Conservation (phyloP, 2,888 invertebrate species). For the Metacarcinus magister region DNA sequence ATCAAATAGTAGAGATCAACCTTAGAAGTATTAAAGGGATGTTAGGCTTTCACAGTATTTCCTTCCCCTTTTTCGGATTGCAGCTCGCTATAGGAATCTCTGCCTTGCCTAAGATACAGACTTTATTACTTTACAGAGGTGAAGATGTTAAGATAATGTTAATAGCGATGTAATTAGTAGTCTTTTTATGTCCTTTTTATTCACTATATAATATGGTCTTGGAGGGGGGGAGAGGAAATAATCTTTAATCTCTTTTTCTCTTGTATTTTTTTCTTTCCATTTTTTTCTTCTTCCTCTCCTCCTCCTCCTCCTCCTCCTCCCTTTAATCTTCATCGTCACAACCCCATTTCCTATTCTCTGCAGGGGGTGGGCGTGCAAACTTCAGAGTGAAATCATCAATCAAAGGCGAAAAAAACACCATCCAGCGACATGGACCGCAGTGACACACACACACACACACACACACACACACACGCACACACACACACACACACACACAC, state of each 20-base stretch:
- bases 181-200: neutral
- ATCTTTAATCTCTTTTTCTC: neutral
- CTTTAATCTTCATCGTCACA: neutral
- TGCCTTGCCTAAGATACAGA: neutral
- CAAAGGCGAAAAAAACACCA: neutral
- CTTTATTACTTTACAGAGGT: neutral
- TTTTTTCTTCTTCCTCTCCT: neutral
- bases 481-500: neutral
- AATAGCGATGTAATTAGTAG: neutral
- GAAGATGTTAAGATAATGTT: neutral
- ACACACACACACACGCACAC: neutral
- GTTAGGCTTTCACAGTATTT: neutral
- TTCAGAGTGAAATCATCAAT: neutral
- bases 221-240: no score
- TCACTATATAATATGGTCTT: no score
- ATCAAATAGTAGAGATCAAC: neutral
- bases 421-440: neutral
- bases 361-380: neutral
- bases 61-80: neutral
- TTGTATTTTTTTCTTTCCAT: neutral
- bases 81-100: neutral
- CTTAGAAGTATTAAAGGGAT: neutral
- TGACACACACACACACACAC: neutral
- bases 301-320: neutral
- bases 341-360: no score